These are phyloP conservation scores for Macaca mulatta DNA, from an alignment of 2,113 vertebrate genomes.

Conservation along the genomic window DNA sequence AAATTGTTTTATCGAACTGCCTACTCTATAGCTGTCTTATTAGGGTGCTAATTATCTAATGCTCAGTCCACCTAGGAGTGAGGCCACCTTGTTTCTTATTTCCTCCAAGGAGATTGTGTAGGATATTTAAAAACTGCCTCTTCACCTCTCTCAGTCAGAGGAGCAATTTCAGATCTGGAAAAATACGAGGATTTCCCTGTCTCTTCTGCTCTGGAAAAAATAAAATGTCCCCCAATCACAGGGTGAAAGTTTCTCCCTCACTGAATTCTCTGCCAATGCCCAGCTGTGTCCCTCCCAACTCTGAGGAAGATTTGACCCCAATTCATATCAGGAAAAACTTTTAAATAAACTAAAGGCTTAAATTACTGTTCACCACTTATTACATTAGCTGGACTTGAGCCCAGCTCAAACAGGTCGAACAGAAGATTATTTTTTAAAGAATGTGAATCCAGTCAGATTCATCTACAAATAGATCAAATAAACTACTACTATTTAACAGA, in stretches of 20 bases:
- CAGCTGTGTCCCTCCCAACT: not conserved
- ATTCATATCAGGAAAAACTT: not conserved
- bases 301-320: not conserved
- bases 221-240: not conserved
- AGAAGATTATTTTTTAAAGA: not conserved
- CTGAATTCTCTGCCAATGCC: not conserved
- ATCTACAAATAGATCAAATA: not conserved
- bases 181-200: not conserved
- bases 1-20: not conserved
- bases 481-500: constrained; percentile 15
- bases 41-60: not conserved
- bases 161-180: not conserved
- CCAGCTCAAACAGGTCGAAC: not conserved
- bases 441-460: not conserved
- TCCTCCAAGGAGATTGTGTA: not conserved
- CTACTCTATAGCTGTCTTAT: not conserved
- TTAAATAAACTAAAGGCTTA: constrained; percentile 19
- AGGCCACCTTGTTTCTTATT: not conserved
- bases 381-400: not conserved
- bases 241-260: not conserved
- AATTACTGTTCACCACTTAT: not conserved
- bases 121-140: not conserved
- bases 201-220: not conserved
- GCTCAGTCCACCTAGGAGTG: not conserved
- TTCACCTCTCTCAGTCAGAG: not conserved